Conservation (phyloP, 2,888 invertebrate species). For the Dasypogon diadema region DNA sequence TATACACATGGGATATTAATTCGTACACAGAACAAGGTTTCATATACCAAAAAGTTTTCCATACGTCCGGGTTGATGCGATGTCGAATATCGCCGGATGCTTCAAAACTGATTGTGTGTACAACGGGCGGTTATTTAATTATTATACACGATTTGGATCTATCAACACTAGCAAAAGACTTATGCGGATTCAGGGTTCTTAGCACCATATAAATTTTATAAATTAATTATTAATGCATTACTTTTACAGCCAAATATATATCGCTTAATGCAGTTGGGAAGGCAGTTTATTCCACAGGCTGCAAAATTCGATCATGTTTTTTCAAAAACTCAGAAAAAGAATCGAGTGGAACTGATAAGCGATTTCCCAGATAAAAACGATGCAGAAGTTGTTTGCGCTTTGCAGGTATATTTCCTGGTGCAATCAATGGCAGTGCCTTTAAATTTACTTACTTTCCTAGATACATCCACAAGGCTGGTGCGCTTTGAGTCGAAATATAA, state of each 20-base stretch:
- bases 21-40: slow-evolving; percentile 83
- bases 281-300: slow-evolving; percentile 83
- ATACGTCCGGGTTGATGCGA: slow-evolving; percentile 79
- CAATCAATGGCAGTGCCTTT: no score
- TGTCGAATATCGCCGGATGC: slow-evolving; percentile 89
- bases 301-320: slow-evolving; percentile 87
- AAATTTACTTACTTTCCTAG: no score
- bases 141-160: slow-evolving; percentile 90
- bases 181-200: slow-evolving; percentile 84
- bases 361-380: slow-evolving; percentile 90
- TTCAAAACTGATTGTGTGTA: slow-evolving; percentile 89
- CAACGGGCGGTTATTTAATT: slow-evolving; percentile 90
- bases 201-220: not conserved
- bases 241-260: slow-evolving; percentile 84
- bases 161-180: slow-evolving; percentile 80
- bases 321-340: slow-evolving; percentile 77
- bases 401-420: slow-evolving; percentile 74
- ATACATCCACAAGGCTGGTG: slow-evolving; percentile 93
- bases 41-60: slow-evolving; percentile 85
- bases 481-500: slow-evolving; percentile 88
- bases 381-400: slow-evolving; percentile 90
- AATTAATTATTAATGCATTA: not conserved
- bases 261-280: slow-evolving; percentile 88
- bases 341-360: slow-evolving; percentile 89
- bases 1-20: slow-evolving; percentile 95